Conservation (phyloP, 2,797 vertebrate species). For the Cottoperca gobio region DNA sequence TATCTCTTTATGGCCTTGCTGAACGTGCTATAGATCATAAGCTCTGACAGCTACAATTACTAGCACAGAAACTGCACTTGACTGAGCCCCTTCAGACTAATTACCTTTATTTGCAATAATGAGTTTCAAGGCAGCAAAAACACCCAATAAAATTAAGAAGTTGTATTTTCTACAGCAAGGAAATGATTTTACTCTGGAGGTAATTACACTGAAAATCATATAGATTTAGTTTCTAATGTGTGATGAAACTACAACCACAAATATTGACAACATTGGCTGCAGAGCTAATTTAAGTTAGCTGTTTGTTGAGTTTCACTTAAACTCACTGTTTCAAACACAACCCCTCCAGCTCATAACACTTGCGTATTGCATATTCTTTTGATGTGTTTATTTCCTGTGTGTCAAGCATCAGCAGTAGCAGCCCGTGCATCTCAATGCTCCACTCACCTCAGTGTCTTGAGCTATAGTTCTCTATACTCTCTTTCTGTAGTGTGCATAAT, state of each 20-base stretch:
- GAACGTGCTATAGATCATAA: constrained; percentile 76
- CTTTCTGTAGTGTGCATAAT: constrained; percentile 32
- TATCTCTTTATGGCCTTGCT: constrained; percentile 70
- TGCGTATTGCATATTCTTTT: constrained; percentile 56
- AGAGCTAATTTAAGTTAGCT: constrained; percentile 40
- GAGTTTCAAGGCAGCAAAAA: constrained; percentile 51
- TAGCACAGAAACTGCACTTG: constrained; percentile 41
- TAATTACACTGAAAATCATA: constrained; percentile 45
- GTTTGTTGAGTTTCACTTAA: constrained; percentile 52
- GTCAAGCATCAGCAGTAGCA: constrained; percentile 34
- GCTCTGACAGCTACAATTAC: constrained; percentile 70
- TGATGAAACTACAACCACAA: constrained; percentile 25
- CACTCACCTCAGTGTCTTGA: constrained; percentile 33
- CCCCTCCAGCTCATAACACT: constrained; percentile 32
- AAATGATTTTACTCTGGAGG: constrained; percentile 44
- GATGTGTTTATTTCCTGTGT: constrained; percentile 67
- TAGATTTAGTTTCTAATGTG: constrained; percentile 48
- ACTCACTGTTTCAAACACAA: constrained; percentile 35
- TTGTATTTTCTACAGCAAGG: constrained; percentile 8
- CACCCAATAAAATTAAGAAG: constrained; percentile 10
- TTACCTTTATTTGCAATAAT: constrained; percentile 52
- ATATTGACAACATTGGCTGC: constrained; percentile 29
- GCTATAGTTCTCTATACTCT: constrained; percentile 22
- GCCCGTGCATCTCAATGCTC: constrained; percentile 14
- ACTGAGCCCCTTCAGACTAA: constrained; percentile 45